Evolutionary conservation across 2,797 vertebrate genomes (phyloP).

Genomic region (Gobio occitaniae): DNA sequence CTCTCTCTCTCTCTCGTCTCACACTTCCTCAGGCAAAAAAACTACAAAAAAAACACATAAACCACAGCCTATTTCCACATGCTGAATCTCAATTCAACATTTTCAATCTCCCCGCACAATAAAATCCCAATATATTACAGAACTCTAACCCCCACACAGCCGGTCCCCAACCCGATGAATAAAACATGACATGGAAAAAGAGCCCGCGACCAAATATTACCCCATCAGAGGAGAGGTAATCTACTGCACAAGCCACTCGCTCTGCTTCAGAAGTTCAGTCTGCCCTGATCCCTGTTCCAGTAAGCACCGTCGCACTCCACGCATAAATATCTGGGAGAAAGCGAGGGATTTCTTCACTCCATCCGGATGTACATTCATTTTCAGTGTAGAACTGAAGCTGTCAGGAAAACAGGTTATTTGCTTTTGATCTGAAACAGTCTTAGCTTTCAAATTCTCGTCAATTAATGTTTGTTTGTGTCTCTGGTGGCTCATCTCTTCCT

Average conservation of each 20-base stretch:
- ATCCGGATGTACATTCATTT: background rate
- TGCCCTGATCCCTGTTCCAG: conserved; percentile 10
- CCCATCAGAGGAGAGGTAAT: conserved; percentile 35
- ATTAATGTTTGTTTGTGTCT: background rate
- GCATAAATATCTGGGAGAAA: background rate
- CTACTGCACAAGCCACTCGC: background rate
- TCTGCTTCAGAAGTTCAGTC: conserved; percentile 5
- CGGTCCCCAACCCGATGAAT: conserved; percentile 27
- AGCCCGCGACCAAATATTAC: conserved; percentile 27
- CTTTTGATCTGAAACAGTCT: background rate
- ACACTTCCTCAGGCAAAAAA: conserved; percentile 19
- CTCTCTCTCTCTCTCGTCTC: conserved; percentile 6
- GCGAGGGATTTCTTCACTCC: background rate
- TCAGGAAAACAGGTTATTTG: background rate
- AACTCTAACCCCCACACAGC: background rate
- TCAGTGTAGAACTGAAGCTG: background rate
- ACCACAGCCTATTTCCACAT: conserved; percentile 26
- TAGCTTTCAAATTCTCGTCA: background rate
- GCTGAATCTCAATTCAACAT: conserved; percentile 29
- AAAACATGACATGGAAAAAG: conserved; percentile 32
- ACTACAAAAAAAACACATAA: conserved; percentile 7
- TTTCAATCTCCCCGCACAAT: conserved; percentile 41
- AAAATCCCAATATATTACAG: conserved; percentile 21
- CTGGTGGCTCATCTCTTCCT: background rate
- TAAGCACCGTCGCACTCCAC: background rate